Percentiles rank a stretch among this genome's conserved stretches.
phyloP scores from a whole-genome alignment of 2,797 vertebrate species.

The Odontamblyopus lacepedii region DNA sequence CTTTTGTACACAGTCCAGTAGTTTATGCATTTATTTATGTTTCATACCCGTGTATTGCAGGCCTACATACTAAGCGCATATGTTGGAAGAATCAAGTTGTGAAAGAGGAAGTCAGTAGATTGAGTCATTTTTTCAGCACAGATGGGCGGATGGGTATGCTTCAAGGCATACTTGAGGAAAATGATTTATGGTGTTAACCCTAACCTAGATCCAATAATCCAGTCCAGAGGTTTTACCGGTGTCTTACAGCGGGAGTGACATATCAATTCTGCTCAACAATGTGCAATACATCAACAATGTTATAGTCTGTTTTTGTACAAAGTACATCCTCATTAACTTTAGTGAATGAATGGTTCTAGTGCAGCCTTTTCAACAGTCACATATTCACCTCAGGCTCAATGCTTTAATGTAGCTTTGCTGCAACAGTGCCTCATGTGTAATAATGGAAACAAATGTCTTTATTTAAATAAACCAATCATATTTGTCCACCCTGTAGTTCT shows the following conservation, averaged over 20 bases:
- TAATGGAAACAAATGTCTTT: too few relatives aligned
- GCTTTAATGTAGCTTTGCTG: too few relatives aligned
- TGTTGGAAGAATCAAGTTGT: conserved; percentile 50
- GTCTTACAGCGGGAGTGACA: conserved; percentile 23
- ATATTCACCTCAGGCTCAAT: too few relatives aligned
- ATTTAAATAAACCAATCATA: too few relatives aligned
- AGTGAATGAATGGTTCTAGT: neutral
- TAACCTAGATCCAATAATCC: conserved; percentile 21
- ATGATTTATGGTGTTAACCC: conserved; percentile 38
- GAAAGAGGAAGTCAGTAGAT: conserved; percentile 52
- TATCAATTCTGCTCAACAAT: conserved; percentile 11
- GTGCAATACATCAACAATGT: neutral
- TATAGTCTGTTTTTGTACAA: neutral
- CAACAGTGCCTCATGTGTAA: too few relatives aligned
- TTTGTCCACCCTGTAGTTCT: too few relatives aligned
- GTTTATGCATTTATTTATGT: conserved; percentile 15
- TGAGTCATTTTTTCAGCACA: conserved; percentile 44
- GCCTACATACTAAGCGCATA: conserved; percentile 38
- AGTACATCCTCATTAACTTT: neutral
- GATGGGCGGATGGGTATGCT: conserved; percentile 48
- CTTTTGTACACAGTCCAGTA: neutral
- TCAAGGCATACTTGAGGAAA: conserved; percentile 36
- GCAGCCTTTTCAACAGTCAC: neutral
- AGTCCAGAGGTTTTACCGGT: conserved; percentile 23
- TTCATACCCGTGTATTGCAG: conserved; percentile 11